Base-by-base conservation (phyloP, 2,888 invertebrate species). In the Adelognathus sp. region DNA sequence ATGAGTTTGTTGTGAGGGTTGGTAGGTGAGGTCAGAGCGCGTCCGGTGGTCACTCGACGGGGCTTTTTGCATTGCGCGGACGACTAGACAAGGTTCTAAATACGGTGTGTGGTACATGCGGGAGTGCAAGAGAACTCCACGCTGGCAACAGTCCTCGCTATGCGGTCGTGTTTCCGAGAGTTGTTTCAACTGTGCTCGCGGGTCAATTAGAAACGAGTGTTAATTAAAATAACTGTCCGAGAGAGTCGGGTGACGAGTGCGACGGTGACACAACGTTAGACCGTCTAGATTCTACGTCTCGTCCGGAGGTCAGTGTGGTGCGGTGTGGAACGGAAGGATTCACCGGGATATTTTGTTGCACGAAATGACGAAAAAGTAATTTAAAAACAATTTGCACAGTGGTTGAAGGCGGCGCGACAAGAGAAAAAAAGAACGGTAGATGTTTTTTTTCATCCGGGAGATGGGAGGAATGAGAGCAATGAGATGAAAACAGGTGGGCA, bases 171-270 rank as follows among this genome's bases (percentile, higher is more conserved):
- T 14, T 58, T n/a, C 67, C n/a, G 29, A 50, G 11, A 76, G 63
- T 70, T 74, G 61, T 66, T 60, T 61, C 66, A 66, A 50, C 70
- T 50, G 60, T 39, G 39, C 61, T 64, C 56, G 44, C 16, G 46
- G 63, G 70, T 79, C 61, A 76, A 76, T 81, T 76, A 81, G 58
- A 81, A 78, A 75, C 33, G 60, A 54, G 75, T 73, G 61, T 80
- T 73, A 71, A 82, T 81, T 75, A 75, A 77, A 76, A 81, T 56
- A 74, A 64, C 61, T 70, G 61, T 70, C 44, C 14, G 50, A 46
- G 44, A 52, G 64, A 52, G 70, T 52, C 66, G 33, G 60, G 60
- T 71, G 79, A 66, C 54, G 70, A 54, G 54, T n/a, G n/a, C n/a
- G n/a, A n/a, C 16, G 18, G 61, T 56, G 46, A 52, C 36, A 44